Evolutionary conservation across 2,113 vertebrate genomes (phyloP).

Genomic region (Siniperca knerii): DNA sequence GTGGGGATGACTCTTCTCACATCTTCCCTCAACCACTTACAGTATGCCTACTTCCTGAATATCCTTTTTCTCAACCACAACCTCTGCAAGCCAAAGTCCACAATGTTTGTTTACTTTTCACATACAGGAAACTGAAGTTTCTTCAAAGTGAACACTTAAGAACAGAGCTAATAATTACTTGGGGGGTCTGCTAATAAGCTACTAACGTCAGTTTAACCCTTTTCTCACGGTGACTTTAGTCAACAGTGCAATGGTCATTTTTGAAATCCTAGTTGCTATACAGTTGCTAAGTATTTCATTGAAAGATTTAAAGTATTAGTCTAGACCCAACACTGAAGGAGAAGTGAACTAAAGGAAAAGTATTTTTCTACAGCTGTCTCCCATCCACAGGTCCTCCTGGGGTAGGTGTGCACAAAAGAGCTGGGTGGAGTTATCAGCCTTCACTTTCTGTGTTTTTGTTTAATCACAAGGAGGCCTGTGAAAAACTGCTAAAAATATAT

Average conservation of each 20-base stretch:
- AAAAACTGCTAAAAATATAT: constrained; percentile 73
- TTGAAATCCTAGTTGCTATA: constrained; percentile 4
- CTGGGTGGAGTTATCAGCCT: constrained; percentile 49
- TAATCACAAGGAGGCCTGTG: constrained; percentile 53
- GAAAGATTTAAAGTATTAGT: constrained; percentile 50
- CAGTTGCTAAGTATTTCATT: constrained; percentile 29
- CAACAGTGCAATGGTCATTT: constrained; percentile 23
- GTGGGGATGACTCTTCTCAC: constrained; percentile 23
- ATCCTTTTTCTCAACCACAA: constrained; percentile 49
- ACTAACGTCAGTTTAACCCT: constrained; percentile 21
- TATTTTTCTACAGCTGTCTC: constrained; percentile 84
- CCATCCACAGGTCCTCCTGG: constrained; percentile 53
- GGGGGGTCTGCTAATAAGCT: constrained; percentile 48
- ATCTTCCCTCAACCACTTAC: constrained; percentile 32
- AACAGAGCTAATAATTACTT: constrained; percentile 37
- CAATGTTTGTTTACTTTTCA: constrained; percentile 66
- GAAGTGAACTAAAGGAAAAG: constrained; percentile 46
- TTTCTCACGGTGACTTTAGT: constrained; percentile 24
- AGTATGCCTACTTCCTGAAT: constrained; percentile 53
- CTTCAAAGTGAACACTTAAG: constrained; percentile 52
- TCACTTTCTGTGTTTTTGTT: constrained; percentile 57
- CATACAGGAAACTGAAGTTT: constrained; percentile 32
- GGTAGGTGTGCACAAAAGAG: constrained; percentile 49
- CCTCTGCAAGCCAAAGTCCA: constrained; percentile 83
- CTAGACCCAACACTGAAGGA: constrained; percentile 28